phyloP scores from a whole-genome alignment of 53 echinoderm and acorn worm genomes.

The Holothuria leucospilota region DNA sequence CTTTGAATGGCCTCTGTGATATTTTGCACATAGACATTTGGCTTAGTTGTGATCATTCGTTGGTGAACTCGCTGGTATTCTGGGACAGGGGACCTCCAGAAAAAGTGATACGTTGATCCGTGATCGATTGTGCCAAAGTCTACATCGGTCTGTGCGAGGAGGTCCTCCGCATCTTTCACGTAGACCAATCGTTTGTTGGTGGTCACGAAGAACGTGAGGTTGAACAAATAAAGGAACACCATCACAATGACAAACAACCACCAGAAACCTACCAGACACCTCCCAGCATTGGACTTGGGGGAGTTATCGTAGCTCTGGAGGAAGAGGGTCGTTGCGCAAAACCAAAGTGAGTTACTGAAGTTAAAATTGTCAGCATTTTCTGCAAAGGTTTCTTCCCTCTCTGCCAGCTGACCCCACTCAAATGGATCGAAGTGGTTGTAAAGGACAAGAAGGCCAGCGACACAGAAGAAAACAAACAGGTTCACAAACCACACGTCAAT shows the following conservation, averaged over 20 bases:
- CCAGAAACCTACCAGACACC: constrained; percentile 92
- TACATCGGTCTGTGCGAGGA: constrained; percentile 82
- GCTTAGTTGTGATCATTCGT: constrained; percentile 80
- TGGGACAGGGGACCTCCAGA: constrained; percentile 84
- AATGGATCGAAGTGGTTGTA: constrained; percentile 96
- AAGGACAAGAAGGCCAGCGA: constrained; percentile 77
- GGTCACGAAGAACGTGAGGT: constrained; percentile 91
- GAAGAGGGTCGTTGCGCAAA: constrained; percentile 83
- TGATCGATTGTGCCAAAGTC: constrained; percentile 85
- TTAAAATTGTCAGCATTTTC: constrained; percentile 94
- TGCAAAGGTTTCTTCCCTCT: constrained; percentile 82
- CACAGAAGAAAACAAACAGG: constrained; percentile 78
- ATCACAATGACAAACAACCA: constrained; percentile 95
- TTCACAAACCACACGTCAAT: constrained; percentile 97
- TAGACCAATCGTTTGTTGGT: constrained; percentile 82
- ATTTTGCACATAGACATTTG: constrained; percentile 71
- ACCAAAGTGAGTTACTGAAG: constrained; percentile 96
- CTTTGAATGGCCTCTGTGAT: constrained; percentile 68
- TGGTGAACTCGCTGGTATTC: constrained; percentile 94
- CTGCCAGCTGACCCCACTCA: constrained; percentile 93
- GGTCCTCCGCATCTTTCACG: constrained; percentile 72
- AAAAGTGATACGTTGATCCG: constrained; percentile 89
- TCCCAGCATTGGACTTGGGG: constrained; percentile 91
- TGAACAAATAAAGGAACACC: constrained; percentile 92
- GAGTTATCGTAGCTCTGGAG: constrained; percentile 93